Base-by-base conservation (phyloP, 2,113 vertebrate genomes). In the Tringa solitaria region DNA sequence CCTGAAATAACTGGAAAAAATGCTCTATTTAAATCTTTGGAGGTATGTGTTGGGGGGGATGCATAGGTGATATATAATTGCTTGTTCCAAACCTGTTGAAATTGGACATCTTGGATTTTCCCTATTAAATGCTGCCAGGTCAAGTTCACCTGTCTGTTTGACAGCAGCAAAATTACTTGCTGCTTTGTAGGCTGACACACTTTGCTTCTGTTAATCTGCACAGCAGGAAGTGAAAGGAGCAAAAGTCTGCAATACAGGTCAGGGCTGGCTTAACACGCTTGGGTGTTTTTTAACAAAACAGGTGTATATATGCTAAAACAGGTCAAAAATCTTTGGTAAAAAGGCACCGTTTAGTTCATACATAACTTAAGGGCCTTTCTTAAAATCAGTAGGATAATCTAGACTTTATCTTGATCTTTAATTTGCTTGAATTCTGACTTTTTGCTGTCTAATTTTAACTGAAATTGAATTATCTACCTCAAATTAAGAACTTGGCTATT, bases 21-120 rank as follows among this genome's bases (percentile, higher is more conserved):
- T 27, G 6, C 2, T 79, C 12, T 61, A 8, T 67, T 79, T 67
- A 48, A 53, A 65, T 54, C 32, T 72, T 65, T 17, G 21, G 6
- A 6, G 26, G 14, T 27, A 17, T 53, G 51, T 53, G 27, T 53
- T 53, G 9, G 6, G 6, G 11, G 4, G 10, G 11, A 5, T 56
- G 39, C 56, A 26, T 4, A 10, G 18, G 24, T 64, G 21, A 46
- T 1, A 1, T 1, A 2, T 1, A 7, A n/a, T 54, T 43, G 17
- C n/a, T 88, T 48, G 9, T 72, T 83, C 22, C 37, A 70, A 45
- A 41, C 3, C 18, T 68, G 23, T n/a, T 72, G 9, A 74, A 89
- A 43, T 0, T 65, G 4, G 39, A 28, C 9, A 9, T 26, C 19
- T 75, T 63, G 32, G 5, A 7, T n/a, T 54, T 14, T 75, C 18